Conservation (phyloP, 1,140 invertebrate species). For the Drosophila malerkotliana region DNA sequence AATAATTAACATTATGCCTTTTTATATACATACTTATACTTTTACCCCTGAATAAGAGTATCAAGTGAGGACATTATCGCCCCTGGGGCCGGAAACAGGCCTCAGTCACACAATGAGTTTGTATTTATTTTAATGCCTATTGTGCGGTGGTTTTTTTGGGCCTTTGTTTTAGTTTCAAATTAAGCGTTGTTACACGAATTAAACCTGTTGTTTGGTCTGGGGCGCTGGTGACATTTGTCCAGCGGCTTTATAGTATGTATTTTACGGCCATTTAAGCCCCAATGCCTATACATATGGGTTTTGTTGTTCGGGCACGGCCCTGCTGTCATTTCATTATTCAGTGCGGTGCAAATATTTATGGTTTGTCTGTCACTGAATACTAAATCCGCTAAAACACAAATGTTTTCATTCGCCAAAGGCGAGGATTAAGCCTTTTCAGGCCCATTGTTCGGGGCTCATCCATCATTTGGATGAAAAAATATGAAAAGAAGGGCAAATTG, state of each 20-base stretch:
- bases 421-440: slow-evolving; percentile 12
- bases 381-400: slow-evolving; percentile 34
- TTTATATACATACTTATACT: too few relatives aligned
- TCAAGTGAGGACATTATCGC: neutral
- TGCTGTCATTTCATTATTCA: slow-evolving; percentile 30
- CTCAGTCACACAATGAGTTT: slow-evolving; percentile 19
- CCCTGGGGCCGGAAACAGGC: slow-evolving; percentile 1
- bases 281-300: slow-evolving; percentile 16
- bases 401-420: slow-evolving; percentile 1
- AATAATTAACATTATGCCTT: neutral
- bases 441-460: slow-evolving; percentile 9
- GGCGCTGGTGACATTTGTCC: slow-evolving; percentile 27
- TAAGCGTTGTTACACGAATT: slow-evolving; percentile 47
- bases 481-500: slow-evolving; percentile 13
- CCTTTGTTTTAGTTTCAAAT: slow-evolving; percentile 56
- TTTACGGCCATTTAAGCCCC: slow-evolving; percentile 32
- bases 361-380: slow-evolving; percentile 15
- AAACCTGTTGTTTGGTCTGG: slow-evolving; percentile 31
- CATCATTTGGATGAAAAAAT: slow-evolving; percentile 29
- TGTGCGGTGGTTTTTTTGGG: slow-evolving; percentile 30
- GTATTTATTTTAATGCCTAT: slow-evolving; percentile 23
- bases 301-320: neutral
- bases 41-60: slow-evolving; percentile 2
- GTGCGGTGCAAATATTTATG: slow-evolving; percentile 42
- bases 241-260: slow-evolving; percentile 18